Evolutionary conservation across 2,113 vertebrate genomes (phyloP), one percentile per base, ranked within the genome.

Genomic region (Cromileptes altivelis): DNA sequence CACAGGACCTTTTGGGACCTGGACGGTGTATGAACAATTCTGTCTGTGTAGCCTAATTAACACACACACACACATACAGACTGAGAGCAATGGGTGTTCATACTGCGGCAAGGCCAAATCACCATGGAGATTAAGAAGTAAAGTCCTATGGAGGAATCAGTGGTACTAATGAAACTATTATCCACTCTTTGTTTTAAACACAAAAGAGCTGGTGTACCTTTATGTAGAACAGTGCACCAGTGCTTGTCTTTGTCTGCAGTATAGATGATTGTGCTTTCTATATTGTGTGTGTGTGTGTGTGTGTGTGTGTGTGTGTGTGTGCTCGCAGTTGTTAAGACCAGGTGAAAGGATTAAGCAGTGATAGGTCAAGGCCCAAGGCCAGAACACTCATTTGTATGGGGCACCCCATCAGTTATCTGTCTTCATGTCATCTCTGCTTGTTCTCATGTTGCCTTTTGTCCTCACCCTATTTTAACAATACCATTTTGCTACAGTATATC

Each of bases 41-140:
- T 86, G 83, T 52, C 65, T 83, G 78, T 80, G 67, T 91, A n/a
- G n/a, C n/a, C n/a, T n/a, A 90, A 93, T 91, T 89, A 87, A 85
- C 81, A 64, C 78, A 69, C 52, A 71, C 84, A 65, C 62, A 25
- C 68, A 71, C 52, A 62, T n/a, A 27, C 70, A 72, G 58, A 55
- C 67, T 78, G 56, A 79, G n/a, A 50, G 61, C 23, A 62, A 21
- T 50, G 58, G 62, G 82, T 84, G 74, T 74, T 80, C 58, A 49
- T 58, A 58, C 30, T 40, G 21, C 14, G 3, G 13, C 9, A 15
- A 78, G 60, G 80, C 64, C 53, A 78, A 68, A 62, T 82, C 45
- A 63, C 63, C 17, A 55, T 63, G 17, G 58, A 78, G 81, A 84
- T 86, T 80, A 80, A 63, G 55, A 60, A 55, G 56, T 23, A 73